Evolutionary conservation across 2,113 vertebrate genomes (phyloP).

Genomic region (Arenaria interpres): DNA sequence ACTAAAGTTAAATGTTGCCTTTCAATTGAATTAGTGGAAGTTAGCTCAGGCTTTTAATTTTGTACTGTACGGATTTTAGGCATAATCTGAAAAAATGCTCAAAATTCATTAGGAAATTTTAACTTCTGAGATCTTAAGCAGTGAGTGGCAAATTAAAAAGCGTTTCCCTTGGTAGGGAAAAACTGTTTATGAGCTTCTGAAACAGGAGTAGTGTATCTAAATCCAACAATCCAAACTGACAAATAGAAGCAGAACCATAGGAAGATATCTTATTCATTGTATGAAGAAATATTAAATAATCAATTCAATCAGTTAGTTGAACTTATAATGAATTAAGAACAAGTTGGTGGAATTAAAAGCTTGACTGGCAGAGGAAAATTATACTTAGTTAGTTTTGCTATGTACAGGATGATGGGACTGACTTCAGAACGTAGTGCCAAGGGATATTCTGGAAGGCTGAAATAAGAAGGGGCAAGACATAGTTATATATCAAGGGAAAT

Average conservation of each 20-base stretch:
- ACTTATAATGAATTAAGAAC: background rate
- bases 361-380: slow-evolving; percentile 4
- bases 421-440: background rate
- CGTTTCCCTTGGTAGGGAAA: background rate
- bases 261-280: background rate
- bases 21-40: background rate
- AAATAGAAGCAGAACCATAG: background rate
- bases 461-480: slow-evolving; percentile 7
- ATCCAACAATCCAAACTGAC: background rate
- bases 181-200: background rate
- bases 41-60: background rate
- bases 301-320: background rate
- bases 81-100: background rate
- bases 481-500: slow-evolving; percentile 40
- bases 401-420: background rate
- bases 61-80: background rate
- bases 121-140: background rate
- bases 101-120: background rate
- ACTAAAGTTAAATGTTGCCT: background rate
- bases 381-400: background rate
- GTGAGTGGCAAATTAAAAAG: background rate
- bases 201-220: background rate
- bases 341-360: background rate
- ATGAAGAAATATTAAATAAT: background rate
- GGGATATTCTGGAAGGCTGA: background rate